Conservation (phyloP, 2,888 invertebrate genomes). For the Lasius fuliginosus region DNA sequence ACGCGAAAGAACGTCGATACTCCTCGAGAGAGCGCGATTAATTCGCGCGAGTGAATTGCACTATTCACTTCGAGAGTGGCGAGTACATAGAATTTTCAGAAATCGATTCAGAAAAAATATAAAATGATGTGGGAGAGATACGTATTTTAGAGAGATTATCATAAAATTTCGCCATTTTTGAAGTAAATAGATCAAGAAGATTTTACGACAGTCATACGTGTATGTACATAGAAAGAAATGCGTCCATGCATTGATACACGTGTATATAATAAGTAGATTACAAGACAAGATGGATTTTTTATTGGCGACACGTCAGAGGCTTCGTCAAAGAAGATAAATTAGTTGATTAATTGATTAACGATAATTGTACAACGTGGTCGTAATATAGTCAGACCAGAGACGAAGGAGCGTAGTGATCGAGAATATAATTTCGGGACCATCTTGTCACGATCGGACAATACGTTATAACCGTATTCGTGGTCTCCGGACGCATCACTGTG, state of each 20-base stretch:
- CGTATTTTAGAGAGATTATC: background rate
- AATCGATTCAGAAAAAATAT: background rate
- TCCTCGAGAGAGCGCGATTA: conserved; percentile 19
- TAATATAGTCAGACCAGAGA: conserved; percentile 45
- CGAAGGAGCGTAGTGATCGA: conserved; percentile 43
- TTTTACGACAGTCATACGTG: conserved; percentile 55
- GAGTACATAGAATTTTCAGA: background rate
- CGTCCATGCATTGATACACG: conserved; percentile 55
- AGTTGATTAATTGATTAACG: conserved; percentile 42
- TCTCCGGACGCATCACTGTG: conserved; percentile 83
- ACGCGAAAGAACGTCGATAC: background rate
- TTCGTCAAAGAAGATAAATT: conserved; percentile 40
- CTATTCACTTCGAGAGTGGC: conserved; percentile 40
- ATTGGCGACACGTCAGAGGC: conserved; percentile 30
- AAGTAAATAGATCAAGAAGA: conserved; percentile 25
- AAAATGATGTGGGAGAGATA: background rate
- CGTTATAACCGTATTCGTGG: conserved; percentile 79
- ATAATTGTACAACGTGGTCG: conserved; percentile 54
- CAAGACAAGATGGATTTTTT: conserved; percentile 67
- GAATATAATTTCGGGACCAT: conserved; percentile 80
- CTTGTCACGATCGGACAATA: conserved; percentile 82
- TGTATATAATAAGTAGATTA: conserved; percentile 62
- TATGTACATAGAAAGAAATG: conserved; percentile 63
- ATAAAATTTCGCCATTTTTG: conserved; percentile 39
- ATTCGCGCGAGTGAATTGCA: conserved; percentile 16